phyloP scores from a whole-genome alignment of 2,888 invertebrate species.

The Drosophila nigritarsus region DNA sequence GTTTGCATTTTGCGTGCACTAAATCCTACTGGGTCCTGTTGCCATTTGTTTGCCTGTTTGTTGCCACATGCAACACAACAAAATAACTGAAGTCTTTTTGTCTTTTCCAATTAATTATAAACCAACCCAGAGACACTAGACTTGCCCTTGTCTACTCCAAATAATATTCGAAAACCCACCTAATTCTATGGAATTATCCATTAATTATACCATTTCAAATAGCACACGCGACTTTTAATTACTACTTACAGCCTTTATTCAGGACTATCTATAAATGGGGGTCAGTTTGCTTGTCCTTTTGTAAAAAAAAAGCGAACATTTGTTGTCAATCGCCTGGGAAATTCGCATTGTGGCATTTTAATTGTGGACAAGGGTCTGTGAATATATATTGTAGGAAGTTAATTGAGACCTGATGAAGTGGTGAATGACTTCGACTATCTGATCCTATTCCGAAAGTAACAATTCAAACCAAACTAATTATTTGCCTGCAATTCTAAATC shows the following conservation, averaged over 20 bases:
- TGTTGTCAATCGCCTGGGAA: conserved; percentile 41
- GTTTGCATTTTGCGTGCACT: conserved; percentile 11
- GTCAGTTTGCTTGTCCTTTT: conserved; percentile 33
- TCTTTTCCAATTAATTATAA: conserved; percentile 71
- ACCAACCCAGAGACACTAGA: conserved; percentile 15
- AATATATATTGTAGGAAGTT: not conserved
- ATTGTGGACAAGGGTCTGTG: conserved; percentile 17
- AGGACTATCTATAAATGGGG: not conserved
- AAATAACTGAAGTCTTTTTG: conserved; percentile 58
- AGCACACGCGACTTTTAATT: conserved; percentile 54
- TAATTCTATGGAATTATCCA: conserved; percentile 58
- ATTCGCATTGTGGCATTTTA: conserved; percentile 38
- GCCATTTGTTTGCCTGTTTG: not conserved
- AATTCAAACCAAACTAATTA: not conserved
- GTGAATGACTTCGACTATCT: not conserved
- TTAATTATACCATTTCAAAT: conserved; percentile 29
- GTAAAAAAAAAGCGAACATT: conserved; percentile 9
- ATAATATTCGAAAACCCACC: conserved; percentile 14
- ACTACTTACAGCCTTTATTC: not conserved
- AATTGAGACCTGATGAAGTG: not conserved
- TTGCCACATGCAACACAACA: not conserved
- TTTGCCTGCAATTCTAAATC: not conserved
- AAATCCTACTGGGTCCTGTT: not conserved
- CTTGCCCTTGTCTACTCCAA: not conserved
- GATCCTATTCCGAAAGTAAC: not conserved